phyloP scores from a whole-genome alignment of 2,113 vertebrate species.

The Hemiscyllium ocellatum region DNA sequence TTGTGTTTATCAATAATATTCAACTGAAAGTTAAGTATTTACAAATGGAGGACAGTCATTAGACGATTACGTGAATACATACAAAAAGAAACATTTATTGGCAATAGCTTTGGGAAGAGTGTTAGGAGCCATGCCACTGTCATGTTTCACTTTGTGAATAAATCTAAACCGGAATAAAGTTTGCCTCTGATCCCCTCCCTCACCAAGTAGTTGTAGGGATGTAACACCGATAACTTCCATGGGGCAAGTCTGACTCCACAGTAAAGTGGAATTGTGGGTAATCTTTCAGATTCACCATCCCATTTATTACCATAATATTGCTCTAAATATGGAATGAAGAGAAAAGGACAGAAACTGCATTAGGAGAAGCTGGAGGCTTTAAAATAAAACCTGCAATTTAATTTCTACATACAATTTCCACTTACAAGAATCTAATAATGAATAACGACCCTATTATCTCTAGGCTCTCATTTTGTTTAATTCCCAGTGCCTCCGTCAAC shows the following conservation, averaged over 20 bases:
- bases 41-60: too few species aligned
- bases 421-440: neutral
- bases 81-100: neutral
- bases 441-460: neutral
- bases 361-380: neutral
- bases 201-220: neutral
- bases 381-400: neutral
- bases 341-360: neutral
- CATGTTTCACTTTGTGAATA: neutral
- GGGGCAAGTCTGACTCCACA: neutral
- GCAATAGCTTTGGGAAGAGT: neutral
- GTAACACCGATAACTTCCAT: neutral
- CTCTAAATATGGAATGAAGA: neutral
- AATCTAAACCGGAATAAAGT: neutral
- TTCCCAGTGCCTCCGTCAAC: neutral
- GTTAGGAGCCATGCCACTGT: neutral
- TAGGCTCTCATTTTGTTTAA: neutral
- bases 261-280: neutral
- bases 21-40: too few species aligned
- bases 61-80: neutral
- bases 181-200: neutral
- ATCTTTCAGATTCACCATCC: neutral
- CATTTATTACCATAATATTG: neutral
- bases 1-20: too few species aligned
- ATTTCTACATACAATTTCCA: neutral